Conservation (phyloP, 2,888 invertebrate genomes). For the Nesidiocoris tenuis region DNA sequence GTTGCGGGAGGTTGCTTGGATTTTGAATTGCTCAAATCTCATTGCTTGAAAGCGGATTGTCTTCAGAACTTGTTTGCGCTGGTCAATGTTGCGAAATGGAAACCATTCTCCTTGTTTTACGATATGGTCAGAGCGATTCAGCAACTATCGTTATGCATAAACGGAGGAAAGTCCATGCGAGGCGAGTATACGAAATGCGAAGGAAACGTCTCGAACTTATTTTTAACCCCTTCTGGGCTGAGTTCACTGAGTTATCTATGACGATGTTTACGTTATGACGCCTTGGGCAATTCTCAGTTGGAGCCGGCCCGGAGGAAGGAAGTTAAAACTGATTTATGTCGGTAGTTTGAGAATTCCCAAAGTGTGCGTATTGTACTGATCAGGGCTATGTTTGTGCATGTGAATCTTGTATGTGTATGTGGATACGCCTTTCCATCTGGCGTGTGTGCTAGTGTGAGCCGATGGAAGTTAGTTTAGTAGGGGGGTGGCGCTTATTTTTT, state of each 20-base stretch:
- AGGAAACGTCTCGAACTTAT: too few relatives aligned
- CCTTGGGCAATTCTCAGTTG: slow-evolving; percentile 23
- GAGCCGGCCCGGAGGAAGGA: slow-evolving; percentile 9
- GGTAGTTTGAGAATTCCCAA: slow-evolving; percentile 17
- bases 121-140: too few relatives aligned
- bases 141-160: too few relatives aligned
- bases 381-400: not conserved
- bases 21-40: too few relatives aligned
- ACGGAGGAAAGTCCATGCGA: too few relatives aligned
- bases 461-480: not conserved
- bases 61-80: too few relatives aligned
- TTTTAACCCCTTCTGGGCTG: too few relatives aligned
- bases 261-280: slow-evolving; percentile 31
- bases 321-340: slow-evolving; percentile 33
- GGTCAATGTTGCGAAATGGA: too few relatives aligned
- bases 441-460: not conserved
- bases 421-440: not conserved
- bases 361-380: not conserved
- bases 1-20: too few relatives aligned
- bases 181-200: too few relatives aligned
- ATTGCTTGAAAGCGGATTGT: too few relatives aligned
- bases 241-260: slow-evolving; percentile 16
- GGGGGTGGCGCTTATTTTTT: not conserved
- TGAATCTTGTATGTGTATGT: not conserved
- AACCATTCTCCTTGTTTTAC: too few relatives aligned